These are phyloP conservation scores for Halisarca cf. caerulea DNA, from an alignment of 37 sponge, comb jelly and placozoan genomes.

Conservation along the genomic window DNA sequence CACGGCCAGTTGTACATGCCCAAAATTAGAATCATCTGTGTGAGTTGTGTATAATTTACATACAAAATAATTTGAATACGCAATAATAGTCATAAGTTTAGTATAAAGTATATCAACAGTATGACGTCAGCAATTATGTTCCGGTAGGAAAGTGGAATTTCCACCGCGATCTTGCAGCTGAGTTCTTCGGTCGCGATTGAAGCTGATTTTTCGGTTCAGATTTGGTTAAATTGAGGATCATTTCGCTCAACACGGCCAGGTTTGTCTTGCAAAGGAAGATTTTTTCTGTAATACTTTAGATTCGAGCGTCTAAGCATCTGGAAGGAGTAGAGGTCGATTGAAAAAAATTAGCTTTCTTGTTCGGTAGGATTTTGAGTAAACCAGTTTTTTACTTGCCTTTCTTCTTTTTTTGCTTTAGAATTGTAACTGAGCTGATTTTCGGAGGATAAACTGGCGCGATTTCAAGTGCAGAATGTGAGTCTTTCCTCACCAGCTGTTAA, in stretches of 20 bases:
- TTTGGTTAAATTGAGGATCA: neutral
- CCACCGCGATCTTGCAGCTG: constrained; percentile 27
- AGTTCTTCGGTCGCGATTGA: neutral
- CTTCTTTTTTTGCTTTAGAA: neutral
- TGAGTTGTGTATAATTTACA: too few relatives aligned
- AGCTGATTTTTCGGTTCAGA: constrained; percentile 26
- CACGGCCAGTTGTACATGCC: too few relatives aligned
- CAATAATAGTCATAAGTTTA: neutral
- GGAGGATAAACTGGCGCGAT: neutral
- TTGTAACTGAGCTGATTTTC: neutral
- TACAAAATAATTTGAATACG: too few relatives aligned
- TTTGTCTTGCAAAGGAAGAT: constrained; percentile 16
- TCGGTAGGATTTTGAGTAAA: neutral
- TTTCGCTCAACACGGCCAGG: neutral
- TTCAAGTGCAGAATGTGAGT: constrained; percentile 28
- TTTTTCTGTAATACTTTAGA: neutral
- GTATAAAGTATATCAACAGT: neutral
- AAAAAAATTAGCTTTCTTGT: neutral
- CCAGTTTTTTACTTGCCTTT: neutral
- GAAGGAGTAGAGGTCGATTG: too few relatives aligned
- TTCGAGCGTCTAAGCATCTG: neutral
- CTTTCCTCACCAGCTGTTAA: constrained; percentile 1
- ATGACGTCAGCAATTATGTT: constrained; percentile 7
- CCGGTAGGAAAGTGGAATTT: constrained; percentile 41
- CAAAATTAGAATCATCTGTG: too few relatives aligned